Evolutionary conservation across 2,888 invertebrate genomes (phyloP), one percentile per base, ranked within the genome.

Genomic region (Uloborus plumipes): DNA sequence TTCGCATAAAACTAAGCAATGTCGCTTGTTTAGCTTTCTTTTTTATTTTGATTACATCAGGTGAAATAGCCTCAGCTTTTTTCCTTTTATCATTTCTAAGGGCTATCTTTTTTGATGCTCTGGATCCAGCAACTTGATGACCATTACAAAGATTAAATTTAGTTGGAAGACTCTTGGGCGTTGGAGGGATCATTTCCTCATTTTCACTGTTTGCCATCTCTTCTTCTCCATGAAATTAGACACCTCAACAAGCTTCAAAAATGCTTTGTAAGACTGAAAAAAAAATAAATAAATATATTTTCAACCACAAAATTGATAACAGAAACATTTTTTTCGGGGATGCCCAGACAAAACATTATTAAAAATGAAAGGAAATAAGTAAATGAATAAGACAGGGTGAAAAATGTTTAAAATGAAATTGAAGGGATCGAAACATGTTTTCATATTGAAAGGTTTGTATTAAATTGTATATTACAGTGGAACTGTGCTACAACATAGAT

Each of bases 111-210:
- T 15, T 64, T 4, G 18, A 18, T 51, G 62, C 62, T 53, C 20
- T 66, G 15, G 47, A 39, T 26, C 53, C 51, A 13, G 31, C 26
- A 22, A n/a, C 58, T n/a, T 50, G 20, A 49, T 49, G 22, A 9
- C n/a, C 62, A 18, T 39, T 58, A 26, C 53, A 50, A n/a, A 61
- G 9, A 13, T 22, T 49, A 69, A 49, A 13, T 31, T 64, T 31
- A 20, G 73, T 80, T 20, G n/a, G 31, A 16, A 14, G 55, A 70
- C 22, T 26, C 55, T 64, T 18, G n/a, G 80, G 80, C 49, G 80
- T 74, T 15, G 80, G 80, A n/a, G 80, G 80, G 4, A 81, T 61
- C 51, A 81, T 53, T 22, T 81, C 80, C 55, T 81, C 80, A 49
- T 15, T 22, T 61, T 81, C 80, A 49, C 70, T 22, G 9, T 14